Conservation (phyloP, 2,797 vertebrate genomes). For the Poeciliopsis turneri region DNA sequence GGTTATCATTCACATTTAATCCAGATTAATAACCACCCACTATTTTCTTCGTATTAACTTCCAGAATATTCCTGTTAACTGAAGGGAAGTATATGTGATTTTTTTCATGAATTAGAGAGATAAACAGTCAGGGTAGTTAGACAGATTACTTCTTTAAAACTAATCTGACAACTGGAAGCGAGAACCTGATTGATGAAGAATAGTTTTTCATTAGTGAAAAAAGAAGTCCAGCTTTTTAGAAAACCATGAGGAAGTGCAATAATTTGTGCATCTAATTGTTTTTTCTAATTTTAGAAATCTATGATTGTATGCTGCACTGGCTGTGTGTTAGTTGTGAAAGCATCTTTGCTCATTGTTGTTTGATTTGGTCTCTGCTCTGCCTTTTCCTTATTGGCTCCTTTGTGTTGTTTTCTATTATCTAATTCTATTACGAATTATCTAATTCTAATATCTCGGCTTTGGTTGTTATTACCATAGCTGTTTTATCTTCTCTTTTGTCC, state of each 20-base stretch:
- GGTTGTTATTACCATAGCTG: neutral
- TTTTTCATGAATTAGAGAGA: neutral
- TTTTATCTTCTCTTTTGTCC: neutral
- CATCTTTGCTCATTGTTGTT: neutral
- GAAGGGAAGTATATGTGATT: neutral
- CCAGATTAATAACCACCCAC: neutral
- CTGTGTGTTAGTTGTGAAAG: neutral
- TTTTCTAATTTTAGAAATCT: neutral
- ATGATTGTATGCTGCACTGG: neutral
- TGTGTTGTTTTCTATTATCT: neutral
- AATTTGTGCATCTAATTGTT: neutral
- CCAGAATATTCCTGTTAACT: neutral
- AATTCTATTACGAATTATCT: neutral
- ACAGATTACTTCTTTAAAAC: neutral
- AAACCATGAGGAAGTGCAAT: neutral
- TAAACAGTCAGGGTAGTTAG: neutral
- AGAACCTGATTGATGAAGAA: constrained; percentile 8
- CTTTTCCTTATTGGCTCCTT: neutral
- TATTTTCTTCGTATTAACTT: neutral
- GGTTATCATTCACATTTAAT: neutral
- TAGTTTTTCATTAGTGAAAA: constrained; percentile 3
- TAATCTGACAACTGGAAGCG: constrained; percentile 1
- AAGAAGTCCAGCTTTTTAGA: neutral
- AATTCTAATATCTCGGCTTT: neutral
- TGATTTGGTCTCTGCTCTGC: neutral